Conservation (phyloP, 2,888 invertebrate genomes). For the Apomyelois bistriatella region DNA sequence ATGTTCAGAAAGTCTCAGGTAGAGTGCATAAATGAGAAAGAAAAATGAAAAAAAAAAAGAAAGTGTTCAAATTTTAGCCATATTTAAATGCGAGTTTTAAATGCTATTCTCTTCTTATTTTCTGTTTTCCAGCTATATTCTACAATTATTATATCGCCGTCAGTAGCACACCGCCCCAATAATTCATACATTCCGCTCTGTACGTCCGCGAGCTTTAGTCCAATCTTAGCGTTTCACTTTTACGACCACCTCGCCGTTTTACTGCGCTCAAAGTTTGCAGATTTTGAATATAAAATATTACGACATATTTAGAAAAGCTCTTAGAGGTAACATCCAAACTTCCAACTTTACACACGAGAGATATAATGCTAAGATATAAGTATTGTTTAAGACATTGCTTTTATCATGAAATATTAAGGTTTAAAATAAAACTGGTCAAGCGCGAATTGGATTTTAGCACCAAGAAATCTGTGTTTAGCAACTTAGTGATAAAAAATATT, state of each 20-base stretch:
- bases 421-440: too few species aligned
- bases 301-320: slow-evolving; percentile 13
- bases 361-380: background rate
- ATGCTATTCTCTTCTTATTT: too few species aligned
- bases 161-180: background rate
- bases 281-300: slow-evolving; percentile 12
- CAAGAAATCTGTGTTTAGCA: too few species aligned
- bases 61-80: too few species aligned
- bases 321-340: slow-evolving; percentile 12
- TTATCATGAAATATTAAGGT: background rate
- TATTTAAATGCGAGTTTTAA: too few species aligned
- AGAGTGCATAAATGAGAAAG: too few species aligned
- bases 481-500: too few species aligned
- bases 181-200: slow-evolving; percentile 30
- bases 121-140: too few species aligned
- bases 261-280: slow-evolving; percentile 10
- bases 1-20: too few species aligned
- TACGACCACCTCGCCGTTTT: slow-evolving; percentile 18
- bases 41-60: too few species aligned
- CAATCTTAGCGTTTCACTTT: slow-evolving; percentile 39
- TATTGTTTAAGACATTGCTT: slow-evolving; percentile 3
- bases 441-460: too few species aligned
- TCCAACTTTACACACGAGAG: slow-evolving; percentile 1
- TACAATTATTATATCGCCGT: background rate
- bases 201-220: slow-evolving; percentile 31